Evolutionary conservation across 2,888 invertebrate species (phyloP), one percentile per base, ranked within the genome.

Genomic region (Pachymerium ferrugineum): DNA sequence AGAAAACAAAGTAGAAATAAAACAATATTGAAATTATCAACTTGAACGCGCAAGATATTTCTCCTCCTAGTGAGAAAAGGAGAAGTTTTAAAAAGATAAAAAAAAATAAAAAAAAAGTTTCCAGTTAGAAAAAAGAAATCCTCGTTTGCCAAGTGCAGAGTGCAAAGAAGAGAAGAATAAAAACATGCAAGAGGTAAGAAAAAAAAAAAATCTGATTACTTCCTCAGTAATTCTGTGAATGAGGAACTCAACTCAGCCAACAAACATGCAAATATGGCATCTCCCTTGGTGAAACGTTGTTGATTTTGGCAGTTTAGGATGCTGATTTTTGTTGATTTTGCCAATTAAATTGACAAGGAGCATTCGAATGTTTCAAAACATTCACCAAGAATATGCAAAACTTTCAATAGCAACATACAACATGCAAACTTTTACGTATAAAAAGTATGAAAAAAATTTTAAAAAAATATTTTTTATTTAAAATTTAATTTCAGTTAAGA

Each of bases 151-250:
- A 33, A 35, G 30, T 30, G 33, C 69, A 33, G 69, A 33, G 69
- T 31, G 69, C 30, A 69, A 69, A 54, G 54, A 54, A 47, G 47
- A 54, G 22, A 16, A 62, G 12, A 47, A 25, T 28, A 38, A 38
- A 38, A 12, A 38, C 14, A 54, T 54, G 54, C 22, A 62, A n/a
- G n/a, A n/a, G n/a, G n/a, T n/a, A n/a, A n/a, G n/a, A n/a, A n/a
- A n/a, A n/a, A n/a, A n/a, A n/a, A 62, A 62, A 62, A 62, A 62
- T 62, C 62, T 62, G 62, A 62, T 62, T 62, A 62, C 62, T 62
- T 62, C 62, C 62, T 62, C 62, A 62, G 62, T 28, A 22, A 62
- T 62, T 62, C 62, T 28, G 62, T 62, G 62, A 62, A 62, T 62
- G 62, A 62, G 62, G 62, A 62, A 62, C 62, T 62, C 62, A 28